Conservation (phyloP, 2,113 vertebrate species). For the Polyodon spathula region DNA sequence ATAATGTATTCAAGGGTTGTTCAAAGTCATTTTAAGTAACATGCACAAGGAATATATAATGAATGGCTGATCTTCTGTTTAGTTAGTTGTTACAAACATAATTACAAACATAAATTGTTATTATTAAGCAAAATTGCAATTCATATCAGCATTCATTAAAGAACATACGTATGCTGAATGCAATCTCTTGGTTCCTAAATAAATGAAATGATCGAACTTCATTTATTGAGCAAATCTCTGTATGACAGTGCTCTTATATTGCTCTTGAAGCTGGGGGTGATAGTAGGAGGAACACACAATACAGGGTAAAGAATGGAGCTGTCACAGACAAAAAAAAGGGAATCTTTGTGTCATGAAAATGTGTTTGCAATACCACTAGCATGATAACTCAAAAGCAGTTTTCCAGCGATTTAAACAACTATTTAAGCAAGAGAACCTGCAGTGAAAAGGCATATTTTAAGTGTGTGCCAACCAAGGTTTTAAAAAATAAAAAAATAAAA, state of each 20-base stretch:
- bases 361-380: no score
- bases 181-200: background rate
- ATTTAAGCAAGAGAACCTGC: no score
- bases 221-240: background rate
- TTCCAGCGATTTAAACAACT: no score
- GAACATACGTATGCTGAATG: background rate
- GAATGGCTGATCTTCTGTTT: no score
- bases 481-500: no score
- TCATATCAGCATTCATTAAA: background rate
- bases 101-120: background rate
- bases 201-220: background rate
- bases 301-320: background rate
- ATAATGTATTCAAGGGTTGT: no score
- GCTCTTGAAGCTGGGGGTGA: background rate
- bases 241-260: background rate
- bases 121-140: background rate
- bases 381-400: no score
- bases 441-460: no score
- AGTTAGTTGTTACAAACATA: background rate
- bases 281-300: conserved; percentile 1
- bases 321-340: background rate
- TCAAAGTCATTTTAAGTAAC: no score
- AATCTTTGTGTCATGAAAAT: background rate
- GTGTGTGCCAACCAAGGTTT: no score
- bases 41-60: no score